Conservation (phyloP, 2,888 invertebrate genomes). For the Acheta domesticus region DNA sequence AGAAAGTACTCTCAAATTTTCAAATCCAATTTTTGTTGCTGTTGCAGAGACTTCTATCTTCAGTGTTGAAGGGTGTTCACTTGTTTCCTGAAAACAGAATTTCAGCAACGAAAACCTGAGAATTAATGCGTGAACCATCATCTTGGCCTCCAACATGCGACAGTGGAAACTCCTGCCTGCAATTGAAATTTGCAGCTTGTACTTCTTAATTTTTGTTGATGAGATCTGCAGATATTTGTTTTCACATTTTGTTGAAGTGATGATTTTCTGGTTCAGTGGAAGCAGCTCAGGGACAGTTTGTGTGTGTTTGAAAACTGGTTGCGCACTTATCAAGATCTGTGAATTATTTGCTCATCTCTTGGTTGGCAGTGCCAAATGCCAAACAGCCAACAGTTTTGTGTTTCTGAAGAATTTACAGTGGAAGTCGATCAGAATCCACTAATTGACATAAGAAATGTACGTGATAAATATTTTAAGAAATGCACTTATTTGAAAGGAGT, state of each 20-base stretch:
- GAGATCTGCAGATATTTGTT: slow-evolving; percentile 18
- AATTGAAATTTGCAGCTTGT: neutral
- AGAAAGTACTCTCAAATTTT: neutral
- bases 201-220: slow-evolving; percentile 7
- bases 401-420: neutral
- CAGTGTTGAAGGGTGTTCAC: slow-evolving; percentile 87
- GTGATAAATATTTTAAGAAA: neutral
- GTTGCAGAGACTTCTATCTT: slow-evolving; percentile 91
- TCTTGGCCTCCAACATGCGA: slow-evolving; percentile 2
- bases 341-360: neutral
- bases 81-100: slow-evolving; percentile 75
- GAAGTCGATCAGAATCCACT: neutral
- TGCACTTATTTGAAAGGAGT: neutral
- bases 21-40: slow-evolving; percentile 42
- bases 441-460: neutral
- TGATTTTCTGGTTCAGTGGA: neutral
- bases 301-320: slow-evolving; percentile 18
- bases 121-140: neutral
- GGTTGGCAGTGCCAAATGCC: neutral
- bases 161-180: slow-evolving; percentile 18
- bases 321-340: slow-evolving; percentile 6
- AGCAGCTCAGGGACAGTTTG: neutral
- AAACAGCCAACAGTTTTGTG: neutral
- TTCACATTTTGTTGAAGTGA: neutral
- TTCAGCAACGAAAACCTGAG: slow-evolving; percentile 52